Evolutionary conservation across 2,888 invertebrate species (phyloP).

Genomic region (Sphinx pinastri): DNA sequence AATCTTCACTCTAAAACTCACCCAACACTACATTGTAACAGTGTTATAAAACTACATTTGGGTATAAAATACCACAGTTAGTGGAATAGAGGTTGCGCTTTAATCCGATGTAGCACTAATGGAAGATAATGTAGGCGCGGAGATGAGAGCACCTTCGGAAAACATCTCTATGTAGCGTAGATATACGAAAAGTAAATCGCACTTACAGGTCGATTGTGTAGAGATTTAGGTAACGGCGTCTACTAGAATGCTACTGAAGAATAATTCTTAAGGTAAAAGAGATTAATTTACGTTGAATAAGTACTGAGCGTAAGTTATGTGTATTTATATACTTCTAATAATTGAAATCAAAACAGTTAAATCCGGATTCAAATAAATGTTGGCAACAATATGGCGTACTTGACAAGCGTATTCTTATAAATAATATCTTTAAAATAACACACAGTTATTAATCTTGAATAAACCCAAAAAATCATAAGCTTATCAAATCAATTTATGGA

Average conservation of each 20-base stretch:
- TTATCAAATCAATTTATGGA: conserved; percentile 54
- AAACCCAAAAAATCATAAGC: neutral
- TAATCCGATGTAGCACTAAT: conserved; percentile 75
- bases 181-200: neutral
- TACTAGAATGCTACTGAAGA: no score
- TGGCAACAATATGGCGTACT: neutral
- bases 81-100: conserved; percentile 34
- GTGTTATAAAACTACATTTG: neutral
- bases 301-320: no score
- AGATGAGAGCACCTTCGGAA: conserved; percentile 16
- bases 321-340: no score
- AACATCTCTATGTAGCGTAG: neutral
- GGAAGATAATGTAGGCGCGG: conserved; percentile 64
- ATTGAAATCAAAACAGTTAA: no score
- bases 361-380: neutral
- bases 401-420: no score
- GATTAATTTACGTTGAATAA: no score
- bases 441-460: conserved; percentile 1
- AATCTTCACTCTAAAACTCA: no score
- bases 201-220: neutral
- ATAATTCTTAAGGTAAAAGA: no score
- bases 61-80: conserved; percentile 16
- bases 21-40: no score
- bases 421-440: neutral
- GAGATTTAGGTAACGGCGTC: no score